phyloP scores from a whole-genome alignment of 2,797 vertebrate genomes.

The Platalea minor region DNA sequence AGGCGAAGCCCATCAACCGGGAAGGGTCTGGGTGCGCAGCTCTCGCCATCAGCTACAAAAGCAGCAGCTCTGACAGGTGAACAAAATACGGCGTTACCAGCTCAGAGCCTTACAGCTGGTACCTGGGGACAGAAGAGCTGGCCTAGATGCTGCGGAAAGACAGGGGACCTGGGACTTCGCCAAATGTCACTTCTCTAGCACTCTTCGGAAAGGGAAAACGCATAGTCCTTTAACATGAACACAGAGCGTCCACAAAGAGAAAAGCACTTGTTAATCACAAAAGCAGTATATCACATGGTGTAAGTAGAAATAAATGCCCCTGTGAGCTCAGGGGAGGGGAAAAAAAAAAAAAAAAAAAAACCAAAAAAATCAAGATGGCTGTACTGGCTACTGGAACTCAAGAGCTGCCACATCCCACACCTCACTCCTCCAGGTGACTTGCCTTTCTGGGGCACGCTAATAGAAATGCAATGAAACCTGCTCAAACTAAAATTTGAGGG shows the following conservation, averaged over 20 bases:
- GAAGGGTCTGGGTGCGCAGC: neutral
- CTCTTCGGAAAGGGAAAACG: neutral
- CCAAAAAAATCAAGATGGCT: neutral
- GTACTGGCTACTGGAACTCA: neutral
- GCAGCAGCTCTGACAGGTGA: neutral
- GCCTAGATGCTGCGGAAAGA: rapidly evolving
- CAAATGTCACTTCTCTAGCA: no score
- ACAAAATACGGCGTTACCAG: no score
- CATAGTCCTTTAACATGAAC: neutral
- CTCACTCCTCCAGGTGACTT: no score
- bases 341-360: no score
- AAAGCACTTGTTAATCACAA: neutral
- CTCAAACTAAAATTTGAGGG: rapidly evolving
- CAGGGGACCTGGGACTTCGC: no score
- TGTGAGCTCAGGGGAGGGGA: rapidly evolving
- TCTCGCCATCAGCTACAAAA: neutral
- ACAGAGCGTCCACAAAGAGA: neutral
- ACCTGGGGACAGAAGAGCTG: neutral
- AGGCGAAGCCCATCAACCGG: neutral
- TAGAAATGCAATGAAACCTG: rapidly evolving
- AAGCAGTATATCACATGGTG: neutral
- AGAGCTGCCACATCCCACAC: rapidly evolving
- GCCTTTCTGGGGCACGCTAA: rapidly evolving
- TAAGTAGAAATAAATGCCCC: neutral
- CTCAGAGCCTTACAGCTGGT: neutral